Conservation (phyloP, 2,888 invertebrate genomes). For the Stomorhina lunata region DNA sequence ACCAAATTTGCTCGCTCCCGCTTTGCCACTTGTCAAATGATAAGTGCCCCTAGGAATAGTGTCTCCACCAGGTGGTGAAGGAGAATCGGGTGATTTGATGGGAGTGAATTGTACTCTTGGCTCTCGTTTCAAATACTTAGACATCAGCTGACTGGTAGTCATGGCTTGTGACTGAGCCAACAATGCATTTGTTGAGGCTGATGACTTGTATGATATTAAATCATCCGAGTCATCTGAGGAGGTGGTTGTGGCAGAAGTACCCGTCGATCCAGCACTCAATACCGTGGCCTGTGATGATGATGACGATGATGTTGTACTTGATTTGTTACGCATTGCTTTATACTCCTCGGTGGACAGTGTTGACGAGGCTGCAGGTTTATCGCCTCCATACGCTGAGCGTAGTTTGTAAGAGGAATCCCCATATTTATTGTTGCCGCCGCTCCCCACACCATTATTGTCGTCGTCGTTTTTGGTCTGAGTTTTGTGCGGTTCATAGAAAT, state of each 20-base stretch:
- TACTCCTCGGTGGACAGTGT: slow-evolving; percentile 74
- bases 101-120: slow-evolving; percentile 78
- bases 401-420: slow-evolving; percentile 52
- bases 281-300: slow-evolving; percentile 78
- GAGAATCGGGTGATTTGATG: slow-evolving; percentile 78
- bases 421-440: slow-evolving; percentile 70
- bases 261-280: slow-evolving; percentile 77
- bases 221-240: slow-evolving; percentile 78
- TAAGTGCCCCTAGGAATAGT: slow-evolving; percentile 76
- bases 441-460: slow-evolving; percentile 68
- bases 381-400: slow-evolving; percentile 59
- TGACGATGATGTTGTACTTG: slow-evolving; percentile 77
- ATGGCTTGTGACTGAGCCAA: slow-evolving; percentile 79
- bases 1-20: slow-evolving; percentile 65
- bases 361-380: slow-evolving; percentile 59
- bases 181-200: slow-evolving; percentile 77
- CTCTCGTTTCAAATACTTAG: slow-evolving; percentile 78
- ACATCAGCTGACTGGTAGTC: slow-evolving; percentile 79
- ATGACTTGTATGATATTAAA: slow-evolving; percentile 77
- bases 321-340: slow-evolving; percentile 76
- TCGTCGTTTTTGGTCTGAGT: slow-evolving; percentile 72
- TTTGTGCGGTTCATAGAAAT: slow-evolving; percentile 77
- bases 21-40: slow-evolving; percentile 71
- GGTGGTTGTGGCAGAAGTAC: slow-evolving; percentile 76
- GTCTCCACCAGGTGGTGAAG: slow-evolving; percentile 76